Evolutionary conservation across 2,113 vertebrate species (phyloP), one percentile per base, ranked within the genome.

Genomic region (Sapayoa aenigma): DNA sequence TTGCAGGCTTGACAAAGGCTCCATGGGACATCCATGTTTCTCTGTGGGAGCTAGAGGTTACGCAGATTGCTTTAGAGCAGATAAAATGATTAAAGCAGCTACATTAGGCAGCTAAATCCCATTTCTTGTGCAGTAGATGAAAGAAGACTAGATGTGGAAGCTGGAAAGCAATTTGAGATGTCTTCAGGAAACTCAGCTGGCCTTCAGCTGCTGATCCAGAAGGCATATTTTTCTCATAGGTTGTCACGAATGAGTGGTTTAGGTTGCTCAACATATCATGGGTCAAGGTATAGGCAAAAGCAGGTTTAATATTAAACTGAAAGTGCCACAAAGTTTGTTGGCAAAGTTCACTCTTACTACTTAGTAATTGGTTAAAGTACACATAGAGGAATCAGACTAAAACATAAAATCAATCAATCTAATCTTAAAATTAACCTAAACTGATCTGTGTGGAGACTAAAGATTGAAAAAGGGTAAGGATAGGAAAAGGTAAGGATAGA

Each of bases 391-490:
- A 59, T 9, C 24, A 28, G n/a, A 60, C 11, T 60, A 41, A 46
- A 68, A 68, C 60, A 9, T 60, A 27, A 75, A 75, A 39, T 53
- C 11, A 22, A 44, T 31, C 62, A 65, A 46, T 53, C 4, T 46
- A 46, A 11, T 53, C 53, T 11, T 25, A 30, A 75, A 89, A 75
- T 53, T 39, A 47, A 53, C 46, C 24, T 60, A 21, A 39, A 68
- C 60, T 41, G 7, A 9, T 60, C 69, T 60, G 7, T 0, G 0
- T 68, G 53, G 11, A 53, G 20, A 6, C n/a, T 30, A 39, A n/a
- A 7, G 7, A 30, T 41, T 21, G 60, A 41, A 39, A 82, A 68
- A 28, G 20, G 2, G 39, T 25, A 53, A 46, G 69, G 6, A 46
- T 24, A 60, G 19, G 16, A n/a, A 65, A 42, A 47, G 9, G 10